These are phyloP conservation scores for Neodiprion lecontei DNA, from an alignment of 1,140 invertebrate species.

Conservation along the genomic window DNA sequence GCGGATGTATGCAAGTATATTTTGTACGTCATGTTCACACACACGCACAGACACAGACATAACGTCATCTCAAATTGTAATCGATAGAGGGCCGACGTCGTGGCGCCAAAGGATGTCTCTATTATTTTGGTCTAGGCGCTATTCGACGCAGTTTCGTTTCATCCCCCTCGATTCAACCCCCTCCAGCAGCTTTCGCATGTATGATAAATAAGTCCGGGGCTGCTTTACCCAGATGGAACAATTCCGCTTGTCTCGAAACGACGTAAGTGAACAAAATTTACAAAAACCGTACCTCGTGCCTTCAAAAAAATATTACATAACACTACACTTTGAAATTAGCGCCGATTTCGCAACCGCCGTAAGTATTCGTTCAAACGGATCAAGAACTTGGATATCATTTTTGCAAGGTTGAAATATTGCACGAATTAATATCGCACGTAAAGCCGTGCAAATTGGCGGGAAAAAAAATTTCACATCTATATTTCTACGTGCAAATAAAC, in stretches of 20 bases:
- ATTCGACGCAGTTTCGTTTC: background rate
- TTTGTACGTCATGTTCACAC: conserved; percentile 6
- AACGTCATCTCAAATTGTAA: conserved; percentile 47
- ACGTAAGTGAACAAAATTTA: background rate
- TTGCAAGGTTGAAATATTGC: too few species aligned
- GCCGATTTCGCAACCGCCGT: too few species aligned
- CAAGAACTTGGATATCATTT: too few species aligned
- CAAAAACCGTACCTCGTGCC: background rate
- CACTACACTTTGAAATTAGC: too few species aligned
- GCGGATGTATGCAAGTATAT: background rate
- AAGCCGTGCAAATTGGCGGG: too few species aligned
- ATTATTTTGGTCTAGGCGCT: conserved; percentile 5
- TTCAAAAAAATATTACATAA: too few species aligned
- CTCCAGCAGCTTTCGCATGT: background rate
- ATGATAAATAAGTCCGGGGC: background rate
- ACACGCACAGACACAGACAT: conserved; percentile 22
- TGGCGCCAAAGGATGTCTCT: conserved; percentile 44
- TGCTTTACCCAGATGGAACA: background rate
- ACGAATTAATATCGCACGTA: too few species aligned
- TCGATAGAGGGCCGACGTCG: conserved; percentile 48
- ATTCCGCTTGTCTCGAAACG: background rate
- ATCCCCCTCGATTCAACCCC: background rate
- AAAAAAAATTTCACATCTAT: too few species aligned
- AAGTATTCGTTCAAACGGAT: too few species aligned
- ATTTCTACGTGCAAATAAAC: too few species aligned